These are phyloP conservation scores for Nematostella vectensis DNA, from an alignment of 92 coral and sea anemone genomes.

Conservation along the genomic window DNA sequence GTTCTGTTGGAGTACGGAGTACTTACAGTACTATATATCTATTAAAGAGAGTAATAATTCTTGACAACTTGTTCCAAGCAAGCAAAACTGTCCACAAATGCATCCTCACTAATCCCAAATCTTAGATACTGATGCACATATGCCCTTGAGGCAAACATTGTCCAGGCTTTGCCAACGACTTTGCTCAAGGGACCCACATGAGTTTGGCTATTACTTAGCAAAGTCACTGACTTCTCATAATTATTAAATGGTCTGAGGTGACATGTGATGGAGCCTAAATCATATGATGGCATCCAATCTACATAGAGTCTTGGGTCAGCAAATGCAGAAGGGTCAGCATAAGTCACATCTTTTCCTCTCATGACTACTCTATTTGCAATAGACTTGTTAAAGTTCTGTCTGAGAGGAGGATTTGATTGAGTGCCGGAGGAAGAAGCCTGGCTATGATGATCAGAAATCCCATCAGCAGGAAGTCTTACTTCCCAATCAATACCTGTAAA, in stretches of 20 bases:
- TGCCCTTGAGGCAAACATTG: conserved; percentile 94
- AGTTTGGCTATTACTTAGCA: conserved; percentile 88
- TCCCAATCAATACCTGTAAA: conserved; percentile 91
- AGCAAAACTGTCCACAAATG: conserved; percentile 94
- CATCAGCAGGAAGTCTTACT: conserved; percentile 56
- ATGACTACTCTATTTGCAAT: conserved; percentile 75
- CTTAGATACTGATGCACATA: conserved; percentile 91
- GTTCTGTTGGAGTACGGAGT: too few species aligned
- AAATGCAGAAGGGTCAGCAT: conserved; percentile 67
- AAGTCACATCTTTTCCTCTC: conserved; percentile 83
- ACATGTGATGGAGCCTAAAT: conserved; percentile 47
- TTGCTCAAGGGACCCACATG: conserved; percentile 73
- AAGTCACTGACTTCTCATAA: conserved; percentile 74
- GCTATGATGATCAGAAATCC: conserved; percentile 37
- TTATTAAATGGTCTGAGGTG: conserved; percentile 79
- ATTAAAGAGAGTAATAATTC: conserved; percentile 61
- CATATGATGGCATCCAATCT: conserved; percentile 63
- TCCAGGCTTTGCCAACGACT: conserved; percentile 94
- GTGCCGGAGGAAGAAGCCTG: conserved; percentile 1
- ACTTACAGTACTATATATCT: too few species aligned
- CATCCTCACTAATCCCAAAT: conserved; percentile 89
- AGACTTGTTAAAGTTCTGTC: conserved; percentile 65
- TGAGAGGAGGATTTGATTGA: conserved; percentile 21
- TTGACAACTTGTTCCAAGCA: conserved; percentile 82
- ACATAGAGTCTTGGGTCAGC: conserved; percentile 61